Evolutionary conservation across 2,888 invertebrate species (phyloP).

Genomic region (Tipula confusa): DNA sequence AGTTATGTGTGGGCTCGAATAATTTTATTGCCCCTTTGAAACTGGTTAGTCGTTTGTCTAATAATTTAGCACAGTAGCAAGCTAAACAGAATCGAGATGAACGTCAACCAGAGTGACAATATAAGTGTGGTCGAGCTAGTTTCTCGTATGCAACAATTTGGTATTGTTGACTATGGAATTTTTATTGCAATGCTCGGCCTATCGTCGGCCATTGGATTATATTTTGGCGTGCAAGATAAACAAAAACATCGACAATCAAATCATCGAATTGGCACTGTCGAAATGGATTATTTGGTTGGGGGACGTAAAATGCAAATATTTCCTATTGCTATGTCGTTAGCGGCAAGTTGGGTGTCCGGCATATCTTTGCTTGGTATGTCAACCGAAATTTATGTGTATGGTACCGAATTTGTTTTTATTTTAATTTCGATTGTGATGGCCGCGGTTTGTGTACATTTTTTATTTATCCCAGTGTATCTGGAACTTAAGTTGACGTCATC

Average conservation of each 20-base stretch:
- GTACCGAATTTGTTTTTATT: conserved; percentile 66
- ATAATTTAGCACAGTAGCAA: too few relatives aligned
- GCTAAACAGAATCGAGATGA: too few relatives aligned
- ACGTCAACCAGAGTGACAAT: not conserved
- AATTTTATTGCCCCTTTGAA: too few relatives aligned
- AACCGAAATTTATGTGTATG: conserved; percentile 73
- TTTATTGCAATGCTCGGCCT: not conserved
- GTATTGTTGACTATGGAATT: not conserved
- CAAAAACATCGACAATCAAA: not conserved
- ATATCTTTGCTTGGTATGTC: conserved; percentile 69
- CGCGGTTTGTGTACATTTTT: conserved; percentile 56
- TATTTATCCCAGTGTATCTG: conserved; percentile 67
- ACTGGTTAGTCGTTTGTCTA: too few relatives aligned
- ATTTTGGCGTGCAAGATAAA: not conserved
- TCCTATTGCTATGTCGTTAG: not conserved
- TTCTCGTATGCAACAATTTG: not conserved
- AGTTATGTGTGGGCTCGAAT: too few relatives aligned
- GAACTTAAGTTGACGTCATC: conserved; percentile 61
- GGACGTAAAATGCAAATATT: not conserved
- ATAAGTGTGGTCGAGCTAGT: not conserved
- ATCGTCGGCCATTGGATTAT: not conserved
- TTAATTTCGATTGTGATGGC: conserved; percentile 45
- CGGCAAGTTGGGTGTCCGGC: conserved; percentile 58
- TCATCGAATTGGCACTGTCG: not conserved
- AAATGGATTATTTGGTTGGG: not conserved